Evolutionary conservation across 2,113 vertebrate genomes (phyloP).

Genomic region (Zeus faber): DNA sequence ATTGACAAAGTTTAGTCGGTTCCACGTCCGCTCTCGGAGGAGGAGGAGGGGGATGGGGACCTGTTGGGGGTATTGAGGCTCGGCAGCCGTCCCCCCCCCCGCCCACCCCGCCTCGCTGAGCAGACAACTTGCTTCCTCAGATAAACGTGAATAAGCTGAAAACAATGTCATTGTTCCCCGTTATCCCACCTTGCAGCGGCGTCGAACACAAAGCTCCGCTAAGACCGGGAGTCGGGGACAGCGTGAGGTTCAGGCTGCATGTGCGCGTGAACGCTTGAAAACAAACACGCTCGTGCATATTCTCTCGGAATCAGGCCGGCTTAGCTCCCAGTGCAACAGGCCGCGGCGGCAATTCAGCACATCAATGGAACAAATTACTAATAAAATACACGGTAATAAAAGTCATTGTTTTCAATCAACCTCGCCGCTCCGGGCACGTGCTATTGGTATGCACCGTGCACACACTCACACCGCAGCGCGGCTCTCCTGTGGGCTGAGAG

Average conservation of each 20-base stretch:
- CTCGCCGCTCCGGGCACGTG: constrained; percentile 9
- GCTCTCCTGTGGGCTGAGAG: constrained; percentile 20
- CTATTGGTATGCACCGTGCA: constrained; percentile 5
- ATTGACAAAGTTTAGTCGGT: constrained; percentile 57
- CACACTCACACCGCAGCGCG: constrained; percentile 17
- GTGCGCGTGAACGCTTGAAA: background rate
- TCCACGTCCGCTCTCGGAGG: too few relatives aligned
- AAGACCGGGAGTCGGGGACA: too few relatives aligned
- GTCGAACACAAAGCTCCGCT: constrained; percentile 51
- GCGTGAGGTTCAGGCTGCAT: too few relatives aligned
- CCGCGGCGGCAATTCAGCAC: constrained; percentile 38
- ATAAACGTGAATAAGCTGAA: constrained; percentile 72
- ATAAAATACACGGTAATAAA: constrained; percentile 32
- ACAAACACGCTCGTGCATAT: constrained; percentile 8
- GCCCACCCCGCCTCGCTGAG: constrained; percentile 28
- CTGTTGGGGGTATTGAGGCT: constrained; percentile 36
- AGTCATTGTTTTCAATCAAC: constrained; percentile 39
- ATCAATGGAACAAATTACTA: constrained; percentile 49
- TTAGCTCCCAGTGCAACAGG: constrained; percentile 42
- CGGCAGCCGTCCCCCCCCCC: too few relatives aligned
- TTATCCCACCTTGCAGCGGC: constrained; percentile 58
- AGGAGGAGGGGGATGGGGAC: too few relatives aligned
- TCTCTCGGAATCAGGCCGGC: constrained; percentile 25
- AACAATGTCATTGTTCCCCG: constrained; percentile 68
- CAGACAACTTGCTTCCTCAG: constrained; percentile 64